A percentile compares a stretch with the other conserved stretches of the same genome.
Evolutionary conservation across 2,113 vertebrate species (phyloP).

Genomic region (Hucho hucho): DNA sequence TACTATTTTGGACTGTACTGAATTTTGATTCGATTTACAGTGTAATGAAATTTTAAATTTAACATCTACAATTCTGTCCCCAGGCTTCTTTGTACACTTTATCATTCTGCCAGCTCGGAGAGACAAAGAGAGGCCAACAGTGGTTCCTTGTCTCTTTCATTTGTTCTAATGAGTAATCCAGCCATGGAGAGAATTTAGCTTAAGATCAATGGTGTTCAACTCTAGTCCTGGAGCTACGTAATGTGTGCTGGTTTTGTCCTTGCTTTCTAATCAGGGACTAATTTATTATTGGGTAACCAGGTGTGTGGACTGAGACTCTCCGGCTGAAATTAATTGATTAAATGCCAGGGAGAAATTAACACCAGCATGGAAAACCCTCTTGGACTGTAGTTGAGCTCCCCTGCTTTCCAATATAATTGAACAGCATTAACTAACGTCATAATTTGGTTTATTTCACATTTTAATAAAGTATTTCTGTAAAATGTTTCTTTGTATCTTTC

Average conservation of each 20-base stretch:
- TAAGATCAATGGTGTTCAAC: neutral
- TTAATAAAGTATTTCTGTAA: neutral
- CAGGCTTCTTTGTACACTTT: slow-evolving; percentile 25
- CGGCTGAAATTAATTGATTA: slow-evolving; percentile 34
- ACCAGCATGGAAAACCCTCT: slow-evolving; percentile 34
- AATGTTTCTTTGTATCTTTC: slow-evolving; percentile 19
- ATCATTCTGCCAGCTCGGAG: slow-evolving; percentile 38
- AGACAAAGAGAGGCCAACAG: slow-evolving; percentile 3
- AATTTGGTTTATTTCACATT: neutral
- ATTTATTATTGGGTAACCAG: slow-evolving; percentile 38
- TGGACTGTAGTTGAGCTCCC: slow-evolving; percentile 1
- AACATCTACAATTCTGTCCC: slow-evolving; percentile 14
- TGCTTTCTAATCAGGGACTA: slow-evolving; percentile 34
- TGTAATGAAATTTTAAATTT: no score
- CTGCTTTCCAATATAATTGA: slow-evolving; percentile 2
- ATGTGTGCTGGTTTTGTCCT: neutral
- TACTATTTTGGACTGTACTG: no score
- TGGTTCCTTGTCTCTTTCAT: slow-evolving; percentile 19
- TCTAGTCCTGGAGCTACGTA: neutral
- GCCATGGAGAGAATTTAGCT: slow-evolving; percentile 24
- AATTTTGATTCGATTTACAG: no score
- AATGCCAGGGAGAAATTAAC: slow-evolving; percentile 41
- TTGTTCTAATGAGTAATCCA: slow-evolving; percentile 43
- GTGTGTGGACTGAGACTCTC: slow-evolving; percentile 20
- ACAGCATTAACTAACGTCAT: neutral